Evolutionary conservation across 2,113 vertebrate genomes (phyloP).

Genomic region (Penelope pileata): DNA sequence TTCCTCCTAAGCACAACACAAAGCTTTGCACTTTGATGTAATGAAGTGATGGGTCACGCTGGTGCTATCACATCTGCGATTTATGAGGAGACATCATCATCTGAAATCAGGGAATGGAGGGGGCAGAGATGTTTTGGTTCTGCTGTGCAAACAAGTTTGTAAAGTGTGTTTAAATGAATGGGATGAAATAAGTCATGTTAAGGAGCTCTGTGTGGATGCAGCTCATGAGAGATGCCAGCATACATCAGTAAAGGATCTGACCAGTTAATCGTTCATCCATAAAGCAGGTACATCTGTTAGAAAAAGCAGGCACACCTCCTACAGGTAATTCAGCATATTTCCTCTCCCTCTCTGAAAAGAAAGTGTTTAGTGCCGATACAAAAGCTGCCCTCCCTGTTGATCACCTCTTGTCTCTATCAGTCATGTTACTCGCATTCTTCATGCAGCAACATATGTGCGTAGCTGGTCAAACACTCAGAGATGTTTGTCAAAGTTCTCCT

Average conservation of each 20-base stretch:
- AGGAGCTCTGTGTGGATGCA: neutral
- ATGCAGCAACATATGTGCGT: conserved; percentile 46
- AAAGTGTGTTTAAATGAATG: neutral
- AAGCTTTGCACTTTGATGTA: conserved; percentile 44
- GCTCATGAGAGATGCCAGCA: neutral
- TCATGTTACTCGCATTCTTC: neutral
- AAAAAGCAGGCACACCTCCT: conserved; percentile 49
- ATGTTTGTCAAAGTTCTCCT: conserved; percentile 39
- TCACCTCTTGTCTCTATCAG: neutral
- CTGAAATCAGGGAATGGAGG: neutral
- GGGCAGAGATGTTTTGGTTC: conserved; percentile 25
- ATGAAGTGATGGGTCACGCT: conserved; percentile 69
- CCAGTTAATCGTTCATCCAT: neutral
- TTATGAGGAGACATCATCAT: conserved; percentile 57
- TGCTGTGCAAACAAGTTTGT: conserved; percentile 17
- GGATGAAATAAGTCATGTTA: conserved; percentile 18
- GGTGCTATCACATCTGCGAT: conserved; percentile 39
- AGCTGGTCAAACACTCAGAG: conserved; percentile 41
- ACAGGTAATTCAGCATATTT: conserved; percentile 28
- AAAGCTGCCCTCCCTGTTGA: neutral
- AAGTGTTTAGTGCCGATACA: neutral
- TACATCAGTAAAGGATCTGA: neutral
- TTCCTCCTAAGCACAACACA: conserved; percentile 48
- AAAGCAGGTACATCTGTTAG: neutral
- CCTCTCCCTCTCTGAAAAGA: neutral